Percentiles rank a stretch among this genome's conserved stretches.
Conservation (phyloP, 2,797 vertebrate species). For the Tangara arthus region DNA sequence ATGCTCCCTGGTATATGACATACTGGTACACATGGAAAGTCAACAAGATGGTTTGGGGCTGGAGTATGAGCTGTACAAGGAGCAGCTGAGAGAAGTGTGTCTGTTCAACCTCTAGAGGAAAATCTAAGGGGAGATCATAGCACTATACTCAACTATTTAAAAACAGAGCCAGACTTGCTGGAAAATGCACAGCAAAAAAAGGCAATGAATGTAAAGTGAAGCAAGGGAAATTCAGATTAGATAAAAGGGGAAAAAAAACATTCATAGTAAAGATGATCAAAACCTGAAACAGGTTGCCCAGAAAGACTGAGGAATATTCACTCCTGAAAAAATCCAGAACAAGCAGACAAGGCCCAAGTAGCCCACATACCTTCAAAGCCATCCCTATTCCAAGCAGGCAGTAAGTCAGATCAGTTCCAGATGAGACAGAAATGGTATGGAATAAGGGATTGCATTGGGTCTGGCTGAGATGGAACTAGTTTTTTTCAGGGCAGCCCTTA, state of each 20-base stretch:
- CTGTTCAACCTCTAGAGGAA: not conserved
- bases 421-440: not conserved
- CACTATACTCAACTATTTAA: not conserved
- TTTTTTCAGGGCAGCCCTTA: not conserved
- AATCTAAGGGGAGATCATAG: not conserved
- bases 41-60: not conserved
- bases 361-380: accelerated
- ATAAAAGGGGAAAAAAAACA: not conserved
- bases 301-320: not conserved
- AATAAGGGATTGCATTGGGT: not conserved
- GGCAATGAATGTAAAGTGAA: not conserved
- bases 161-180: not conserved
- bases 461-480: not conserved
- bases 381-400: not conserved
- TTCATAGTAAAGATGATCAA: not conserved
- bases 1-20: not conserved
- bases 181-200: not conserved
- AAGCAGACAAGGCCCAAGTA: not conserved
- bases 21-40: not conserved
- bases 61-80: not conserved
- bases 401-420: not conserved
- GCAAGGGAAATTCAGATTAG: not conserved
- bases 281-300: not conserved
- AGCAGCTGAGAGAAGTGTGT: not conserved
- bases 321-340: not conserved